A percentile compares a stretch with the other conserved stretches of the same genome.
These are phyloP conservation scores for Labroides dimidiatus DNA, from an alignment of 2,797 vertebrate genomes.

Conservation along the genomic window DNA sequence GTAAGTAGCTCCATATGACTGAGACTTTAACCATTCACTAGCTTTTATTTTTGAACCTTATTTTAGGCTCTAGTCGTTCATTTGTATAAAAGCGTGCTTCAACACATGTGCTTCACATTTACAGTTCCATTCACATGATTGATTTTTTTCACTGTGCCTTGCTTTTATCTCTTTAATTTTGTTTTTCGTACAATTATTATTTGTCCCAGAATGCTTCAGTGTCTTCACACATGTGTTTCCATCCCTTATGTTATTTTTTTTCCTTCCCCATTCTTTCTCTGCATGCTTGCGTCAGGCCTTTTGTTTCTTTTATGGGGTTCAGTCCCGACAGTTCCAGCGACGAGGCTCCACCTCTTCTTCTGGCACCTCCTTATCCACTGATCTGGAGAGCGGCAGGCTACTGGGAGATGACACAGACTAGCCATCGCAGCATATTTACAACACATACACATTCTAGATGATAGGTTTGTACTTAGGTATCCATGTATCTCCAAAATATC, in stretches of 20 bases:
- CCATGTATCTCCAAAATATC: conserved; percentile 21
- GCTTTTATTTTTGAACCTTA: no score
- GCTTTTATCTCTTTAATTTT: neutral
- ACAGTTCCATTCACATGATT: neutral
- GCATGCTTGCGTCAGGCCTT: conserved; percentile 91
- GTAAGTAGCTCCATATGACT: conserved; percentile 1
- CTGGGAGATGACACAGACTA: conserved; percentile 91
- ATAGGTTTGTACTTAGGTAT: conserved; percentile 71
- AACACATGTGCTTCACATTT: neutral
- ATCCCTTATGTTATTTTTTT: conserved; percentile 45
- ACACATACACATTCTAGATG: conserved; percentile 81
- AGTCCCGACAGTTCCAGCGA: conserved; percentile 89
- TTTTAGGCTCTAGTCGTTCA: neutral
- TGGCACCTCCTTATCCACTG: conserved; percentile 93
- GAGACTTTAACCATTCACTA: neutral
- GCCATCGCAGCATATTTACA: conserved; percentile 81
- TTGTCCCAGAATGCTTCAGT: neutral
- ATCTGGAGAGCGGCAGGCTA: conserved; percentile 96
- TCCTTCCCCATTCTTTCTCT: conserved; percentile 67
- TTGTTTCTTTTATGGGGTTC: conserved; percentile 97
- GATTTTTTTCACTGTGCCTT: neutral
- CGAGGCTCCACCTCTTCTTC: conserved; percentile 91
- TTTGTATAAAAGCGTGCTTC: no score
- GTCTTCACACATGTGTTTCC: conserved; percentile 30
- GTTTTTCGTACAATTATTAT: neutral